Percentiles rank a stretch among this genome's conserved stretches.
Conservation (phyloP, 2,797 vertebrate genomes). For the Clamator glandarius region DNA sequence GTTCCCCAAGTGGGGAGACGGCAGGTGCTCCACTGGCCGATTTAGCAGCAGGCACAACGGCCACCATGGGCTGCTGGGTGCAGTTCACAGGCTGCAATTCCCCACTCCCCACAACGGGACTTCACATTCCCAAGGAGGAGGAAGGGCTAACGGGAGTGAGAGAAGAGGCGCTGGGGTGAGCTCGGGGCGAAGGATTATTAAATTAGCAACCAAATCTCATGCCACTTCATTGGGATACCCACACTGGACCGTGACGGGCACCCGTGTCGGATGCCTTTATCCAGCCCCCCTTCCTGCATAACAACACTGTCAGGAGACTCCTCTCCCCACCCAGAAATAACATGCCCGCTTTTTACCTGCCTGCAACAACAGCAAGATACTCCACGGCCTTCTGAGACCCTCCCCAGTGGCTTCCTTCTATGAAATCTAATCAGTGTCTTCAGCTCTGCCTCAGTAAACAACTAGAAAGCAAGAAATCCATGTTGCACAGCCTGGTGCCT, state of each 20-base stretch:
- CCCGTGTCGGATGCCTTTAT: not conserved
- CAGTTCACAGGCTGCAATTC: conserved; percentile 67
- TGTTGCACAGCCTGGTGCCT: not conserved
- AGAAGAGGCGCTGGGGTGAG: not conserved
- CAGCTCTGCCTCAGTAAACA: not conserved
- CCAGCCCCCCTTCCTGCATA: not conserved
- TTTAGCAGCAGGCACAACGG: conserved; percentile 68
- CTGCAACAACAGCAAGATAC: not conserved
- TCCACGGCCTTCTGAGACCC: not conserved
- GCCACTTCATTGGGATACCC: not conserved
- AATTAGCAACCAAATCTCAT: not conserved
- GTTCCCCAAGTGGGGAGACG: conserved; percentile 48
- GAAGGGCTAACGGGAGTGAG: conserved; percentile 38
- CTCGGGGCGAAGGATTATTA: not conserved
- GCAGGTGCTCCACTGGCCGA: conserved; percentile 74
- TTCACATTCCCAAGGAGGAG: conserved; percentile 60
- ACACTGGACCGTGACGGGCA: not conserved
- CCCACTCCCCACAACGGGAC: conserved; percentile 53
- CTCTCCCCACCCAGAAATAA: not conserved
- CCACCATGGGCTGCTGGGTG: conserved; percentile 56
- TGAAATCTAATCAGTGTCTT: not conserved
- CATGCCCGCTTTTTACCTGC: not conserved
- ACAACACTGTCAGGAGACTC: not conserved
- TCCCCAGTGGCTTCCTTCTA: not conserved
- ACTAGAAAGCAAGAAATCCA: not conserved